Evolutionary conservation across 2,797 vertebrate genomes (phyloP), one percentile per base, ranked within the genome.

Genomic region (Erpetoichthys calabaricus): DNA sequence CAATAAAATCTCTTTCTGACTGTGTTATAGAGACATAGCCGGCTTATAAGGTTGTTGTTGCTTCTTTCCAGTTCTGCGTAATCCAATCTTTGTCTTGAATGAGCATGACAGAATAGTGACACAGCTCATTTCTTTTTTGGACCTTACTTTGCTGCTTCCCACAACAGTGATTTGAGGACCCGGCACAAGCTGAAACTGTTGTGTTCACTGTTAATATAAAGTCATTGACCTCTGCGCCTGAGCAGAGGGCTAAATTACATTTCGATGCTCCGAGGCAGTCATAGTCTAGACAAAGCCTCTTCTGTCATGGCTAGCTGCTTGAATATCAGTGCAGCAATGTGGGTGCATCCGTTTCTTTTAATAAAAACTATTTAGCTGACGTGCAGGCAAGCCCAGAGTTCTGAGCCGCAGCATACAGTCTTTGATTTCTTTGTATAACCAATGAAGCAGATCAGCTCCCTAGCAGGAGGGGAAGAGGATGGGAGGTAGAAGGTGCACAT

Each of bases 151-250:
- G 76, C 77, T 68, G 77, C 75, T 77, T 73, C 77, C 80, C 80
- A 80, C 75, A 82, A 81, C 79, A 76, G 80, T 82, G 80, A 82
- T 84, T 86, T 84, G 79, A 78, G 80, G 80, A 78, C 82, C 80
- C 68, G 68, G 77, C 75, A 78, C 77, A 82, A 79, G 76, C 81
- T 80, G 80, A 76, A 81, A 81, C 78, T 80, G 80, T 80, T 76
- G 73, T 83, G 80, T 84, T 84, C 81, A 80, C 82, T 80, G 83
- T 85, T 85, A 84, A 85, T 85, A 86, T 83, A 84, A 84, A 85
- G 82, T 83, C 80, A 82, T 86, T 86, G 81, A 86, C 84, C 84
- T 78, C 78, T 85, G 82, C 80, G 79, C 80, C 77, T 8, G 73
- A 77, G 79, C 80, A 76, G 78, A 74, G 63, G 60, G 79, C 80